phyloP scores from a whole-genome alignment of 2,797 vertebrate species.

The Falco columbarius region DNA sequence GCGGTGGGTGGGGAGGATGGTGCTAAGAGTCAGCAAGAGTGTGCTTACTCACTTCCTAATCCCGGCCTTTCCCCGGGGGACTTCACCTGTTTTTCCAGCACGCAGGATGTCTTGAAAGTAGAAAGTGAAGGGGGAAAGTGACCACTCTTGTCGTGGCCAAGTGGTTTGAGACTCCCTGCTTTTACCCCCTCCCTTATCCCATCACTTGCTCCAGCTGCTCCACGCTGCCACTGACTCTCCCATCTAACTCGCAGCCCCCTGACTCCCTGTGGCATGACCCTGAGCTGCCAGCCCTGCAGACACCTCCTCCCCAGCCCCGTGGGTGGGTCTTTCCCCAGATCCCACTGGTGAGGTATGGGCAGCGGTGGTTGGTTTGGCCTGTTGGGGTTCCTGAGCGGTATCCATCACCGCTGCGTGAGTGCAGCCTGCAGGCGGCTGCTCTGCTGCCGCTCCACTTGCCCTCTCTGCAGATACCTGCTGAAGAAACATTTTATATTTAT shows the following conservation, averaged over 20 bases:
- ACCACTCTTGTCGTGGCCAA: not conserved
- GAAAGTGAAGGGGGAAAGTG: not conserved
- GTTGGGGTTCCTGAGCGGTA: not conserved
- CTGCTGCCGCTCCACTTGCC: not conserved
- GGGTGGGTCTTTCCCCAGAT: not conserved
- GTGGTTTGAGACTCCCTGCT: not conserved
- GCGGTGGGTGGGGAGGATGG: accelerated
- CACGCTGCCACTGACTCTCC: accelerated
- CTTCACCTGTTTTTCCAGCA: not conserved
- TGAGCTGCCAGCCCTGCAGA: not conserved
- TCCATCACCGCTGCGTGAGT: not conserved
- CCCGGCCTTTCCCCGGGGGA: not conserved
- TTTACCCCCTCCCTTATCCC: not conserved
- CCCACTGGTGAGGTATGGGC: not conserved
- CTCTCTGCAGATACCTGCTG: not conserved
- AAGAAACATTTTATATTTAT: not conserved
- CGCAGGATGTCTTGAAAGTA: not conserved
- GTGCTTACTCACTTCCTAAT: accelerated
- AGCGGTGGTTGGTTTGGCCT: not conserved
- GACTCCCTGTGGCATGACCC: not conserved
- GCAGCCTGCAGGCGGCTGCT: not conserved
- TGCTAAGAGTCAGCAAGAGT: not conserved
- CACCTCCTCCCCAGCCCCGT: not conserved
- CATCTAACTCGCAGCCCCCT: not conserved
- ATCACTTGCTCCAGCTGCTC: not conserved